Percentiles rank a stretch among this genome's conserved stretches.
Conservation (phyloP, 2,888 invertebrate genomes). For the Acanthosepion pharaonis region DNA sequence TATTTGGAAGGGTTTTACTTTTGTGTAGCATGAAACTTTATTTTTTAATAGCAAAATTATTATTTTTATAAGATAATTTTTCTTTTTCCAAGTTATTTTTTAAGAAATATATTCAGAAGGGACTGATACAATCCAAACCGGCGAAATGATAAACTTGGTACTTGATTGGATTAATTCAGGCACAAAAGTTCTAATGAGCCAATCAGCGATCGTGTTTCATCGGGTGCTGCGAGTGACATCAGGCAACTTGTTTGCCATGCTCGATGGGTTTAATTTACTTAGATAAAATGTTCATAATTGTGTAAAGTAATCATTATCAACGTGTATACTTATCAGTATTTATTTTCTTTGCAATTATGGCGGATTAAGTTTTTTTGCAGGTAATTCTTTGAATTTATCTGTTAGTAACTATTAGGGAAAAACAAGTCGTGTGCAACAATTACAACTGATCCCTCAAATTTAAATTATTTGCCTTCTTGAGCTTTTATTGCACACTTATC, state of each 20-base stretch:
- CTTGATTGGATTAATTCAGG: conserved; percentile 6
- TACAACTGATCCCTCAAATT: neutral
- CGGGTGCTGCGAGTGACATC: neutral
- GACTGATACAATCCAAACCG: neutral
- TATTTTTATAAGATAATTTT: too few species aligned
- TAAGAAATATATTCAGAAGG: neutral
- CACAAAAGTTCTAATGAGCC: neutral
- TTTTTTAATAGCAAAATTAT: too few species aligned
- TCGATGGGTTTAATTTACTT: conserved; percentile 34
- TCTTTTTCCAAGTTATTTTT: neutral
- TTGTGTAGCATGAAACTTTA: too few species aligned
- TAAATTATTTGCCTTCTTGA: too few species aligned
- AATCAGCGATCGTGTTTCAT: neutral
- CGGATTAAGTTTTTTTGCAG: neutral
- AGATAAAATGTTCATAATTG: conserved; percentile 6
- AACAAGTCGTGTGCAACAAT: neutral
- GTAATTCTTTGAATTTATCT: neutral
- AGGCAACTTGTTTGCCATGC: conserved; percentile 43
- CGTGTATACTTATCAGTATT: neutral
- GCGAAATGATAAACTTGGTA: neutral
- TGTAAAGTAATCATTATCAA: neutral
- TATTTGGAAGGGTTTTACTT: too few species aligned
- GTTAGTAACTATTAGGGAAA: neutral
- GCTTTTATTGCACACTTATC: too few species aligned
- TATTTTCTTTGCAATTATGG: neutral